phyloP scores from a whole-genome alignment of 2,888 invertebrate genomes.

The Phyto melanocephala region DNA sequence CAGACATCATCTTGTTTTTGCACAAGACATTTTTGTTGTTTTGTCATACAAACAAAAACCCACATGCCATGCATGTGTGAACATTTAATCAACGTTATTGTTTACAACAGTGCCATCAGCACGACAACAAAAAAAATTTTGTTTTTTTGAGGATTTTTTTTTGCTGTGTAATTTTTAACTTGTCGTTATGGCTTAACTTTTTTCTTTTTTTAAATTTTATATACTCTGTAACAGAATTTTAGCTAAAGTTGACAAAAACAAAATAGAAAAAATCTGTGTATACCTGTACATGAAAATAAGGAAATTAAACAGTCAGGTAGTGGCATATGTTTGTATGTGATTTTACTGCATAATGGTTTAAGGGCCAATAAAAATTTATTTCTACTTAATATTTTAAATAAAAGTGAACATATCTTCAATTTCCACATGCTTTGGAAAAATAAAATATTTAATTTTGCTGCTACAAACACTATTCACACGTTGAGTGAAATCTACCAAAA shows the following conservation, averaged over 20 bases:
- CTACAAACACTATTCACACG: too few species aligned
- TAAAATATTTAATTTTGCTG: not conserved
- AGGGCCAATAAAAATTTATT: not conserved
- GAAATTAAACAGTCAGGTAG: too few species aligned
- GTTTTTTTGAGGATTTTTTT: not conserved
- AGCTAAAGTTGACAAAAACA: not conserved
- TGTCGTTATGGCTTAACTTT: not conserved
- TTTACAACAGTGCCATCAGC: not conserved
- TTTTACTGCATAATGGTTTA: not conserved
- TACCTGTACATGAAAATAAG: not conserved
- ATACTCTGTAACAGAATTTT: not conserved
- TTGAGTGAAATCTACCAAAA: too few species aligned
- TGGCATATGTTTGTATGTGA: too few species aligned
- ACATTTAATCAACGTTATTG: not conserved
- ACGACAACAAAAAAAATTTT: too few species aligned
- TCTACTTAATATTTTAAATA: not conserved
- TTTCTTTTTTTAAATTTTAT: not conserved
- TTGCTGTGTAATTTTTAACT: not conserved
- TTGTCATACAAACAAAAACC: not conserved
- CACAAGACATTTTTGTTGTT: not conserved
- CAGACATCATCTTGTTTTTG: not conserved
- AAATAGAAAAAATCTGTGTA: not conserved
- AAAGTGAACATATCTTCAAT: not conserved
- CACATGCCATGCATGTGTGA: not conserved
- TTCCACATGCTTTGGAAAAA: not conserved